A percentile compares a stretch with the other conserved stretches of the same genome.
These are phyloP conservation scores for Phaethon lepturus DNA, from an alignment of 2,113 vertebrate genomes.

Conservation along the genomic window DNA sequence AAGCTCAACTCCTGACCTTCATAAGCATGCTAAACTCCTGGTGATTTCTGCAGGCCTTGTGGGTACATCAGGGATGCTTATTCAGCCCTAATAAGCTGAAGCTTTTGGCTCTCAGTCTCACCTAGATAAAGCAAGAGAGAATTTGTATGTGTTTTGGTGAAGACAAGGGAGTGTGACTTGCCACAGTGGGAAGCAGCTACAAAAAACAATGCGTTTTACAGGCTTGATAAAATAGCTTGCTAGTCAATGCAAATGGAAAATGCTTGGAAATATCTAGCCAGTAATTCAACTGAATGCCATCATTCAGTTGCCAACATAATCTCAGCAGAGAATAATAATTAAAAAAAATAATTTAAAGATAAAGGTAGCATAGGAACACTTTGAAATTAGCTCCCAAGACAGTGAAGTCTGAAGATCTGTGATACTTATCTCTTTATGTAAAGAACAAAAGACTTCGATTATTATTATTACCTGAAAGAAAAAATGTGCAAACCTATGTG, in stretches of 20 bases:
- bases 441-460: background rate
- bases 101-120: background rate
- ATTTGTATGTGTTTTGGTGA: background rate
- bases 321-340: background rate
- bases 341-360: background rate
- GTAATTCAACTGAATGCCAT: background rate
- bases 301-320: background rate
- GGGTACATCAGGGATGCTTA: background rate
- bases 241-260: background rate
- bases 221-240: background rate
- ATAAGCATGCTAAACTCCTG: background rate
- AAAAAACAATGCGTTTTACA: background rate
- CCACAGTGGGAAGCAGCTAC: background rate
- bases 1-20: background rate
- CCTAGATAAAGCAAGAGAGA: background rate
- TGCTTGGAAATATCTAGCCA: background rate
- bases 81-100: background rate
- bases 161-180: background rate
- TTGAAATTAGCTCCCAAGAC: background rate
- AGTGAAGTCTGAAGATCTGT: background rate
- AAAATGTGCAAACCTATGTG: constrained; percentile 49
- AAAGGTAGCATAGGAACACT: constrained; percentile 5
- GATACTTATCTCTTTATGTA: background rate
- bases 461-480: constrained; percentile 41
- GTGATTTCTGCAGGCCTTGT: background rate